Conservation (phyloP, 35 echinoderm and acorn worm genomes). For the Amphiura filiformis region DNA sequence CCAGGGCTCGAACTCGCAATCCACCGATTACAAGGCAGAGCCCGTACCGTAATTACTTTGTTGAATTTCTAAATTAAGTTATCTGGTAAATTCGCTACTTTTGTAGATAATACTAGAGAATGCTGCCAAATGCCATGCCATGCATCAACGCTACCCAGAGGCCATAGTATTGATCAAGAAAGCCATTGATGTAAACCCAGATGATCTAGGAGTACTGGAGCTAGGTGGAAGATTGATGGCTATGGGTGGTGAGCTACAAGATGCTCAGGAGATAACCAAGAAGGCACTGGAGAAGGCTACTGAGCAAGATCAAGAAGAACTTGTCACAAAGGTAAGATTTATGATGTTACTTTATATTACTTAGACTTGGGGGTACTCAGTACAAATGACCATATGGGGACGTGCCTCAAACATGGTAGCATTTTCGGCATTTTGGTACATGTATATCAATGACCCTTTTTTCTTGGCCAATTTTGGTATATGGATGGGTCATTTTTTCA, state of each 20-base stretch:
- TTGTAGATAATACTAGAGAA: slow-evolving; percentile 59
- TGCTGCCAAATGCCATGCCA: slow-evolving; percentile 34
- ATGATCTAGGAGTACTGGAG: slow-evolving; percentile 38
- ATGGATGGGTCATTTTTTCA: no score
- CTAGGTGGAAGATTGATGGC: slow-evolving; percentile 35
- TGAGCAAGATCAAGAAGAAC: slow-evolving; percentile 28
- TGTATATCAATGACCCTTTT: no score
- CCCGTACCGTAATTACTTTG: no score
- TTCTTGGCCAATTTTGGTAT: no score
- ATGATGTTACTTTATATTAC: no score
- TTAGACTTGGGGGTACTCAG: no score
- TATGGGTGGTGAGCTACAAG: slow-evolving; percentile 25
- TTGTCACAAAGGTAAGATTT: slow-evolving; percentile 20
- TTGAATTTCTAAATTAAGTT: no score
- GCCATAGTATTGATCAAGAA: slow-evolving; percentile 24
- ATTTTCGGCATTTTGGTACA: no score
- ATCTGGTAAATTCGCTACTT: neutral
- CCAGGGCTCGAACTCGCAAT: no score
- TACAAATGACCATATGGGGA: no score
- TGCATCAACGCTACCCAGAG: slow-evolving; percentile 39
- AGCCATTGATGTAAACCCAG: slow-evolving; percentile 1
- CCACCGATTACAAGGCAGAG: no score
- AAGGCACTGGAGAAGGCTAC: slow-evolving; percentile 20
- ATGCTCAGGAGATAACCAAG: slow-evolving; percentile 16
- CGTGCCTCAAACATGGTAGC: no score